A percentile compares a stretch with the other conserved stretches of the same genome.
phyloP scores from a whole-genome alignment of 2,888 invertebrate genomes.

The Chloroclystis v-ata region DNA sequence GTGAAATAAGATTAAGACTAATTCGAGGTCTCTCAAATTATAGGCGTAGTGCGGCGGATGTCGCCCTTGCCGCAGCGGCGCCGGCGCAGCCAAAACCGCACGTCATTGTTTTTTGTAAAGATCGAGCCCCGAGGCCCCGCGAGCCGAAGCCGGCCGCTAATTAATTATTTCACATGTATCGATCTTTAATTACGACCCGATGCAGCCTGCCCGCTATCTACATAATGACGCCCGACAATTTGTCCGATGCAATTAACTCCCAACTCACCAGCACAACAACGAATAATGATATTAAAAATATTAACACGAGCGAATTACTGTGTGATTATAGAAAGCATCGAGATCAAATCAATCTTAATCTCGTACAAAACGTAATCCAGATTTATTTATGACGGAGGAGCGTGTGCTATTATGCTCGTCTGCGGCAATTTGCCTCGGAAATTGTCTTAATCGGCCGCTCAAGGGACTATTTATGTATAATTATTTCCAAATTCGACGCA shows the following conservation, averaged over 20 bases:
- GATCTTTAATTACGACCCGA: conserved; percentile 74
- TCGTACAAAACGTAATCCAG: conserved; percentile 77
- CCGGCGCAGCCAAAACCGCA: conserved; percentile 70
- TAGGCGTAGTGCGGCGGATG: conserved; percentile 70
- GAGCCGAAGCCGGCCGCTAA: conserved; percentile 64
- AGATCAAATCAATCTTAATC: conserved; percentile 78
- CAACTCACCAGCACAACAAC: conserved; percentile 64
- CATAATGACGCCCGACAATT: conserved; percentile 72
- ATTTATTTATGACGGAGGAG: conserved; percentile 75
- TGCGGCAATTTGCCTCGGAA: conserved; percentile 78
- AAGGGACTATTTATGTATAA: conserved; percentile 79
- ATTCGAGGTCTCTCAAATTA: conserved; percentile 76
- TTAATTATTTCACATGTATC: conserved; percentile 78
- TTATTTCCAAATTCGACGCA: conserved; percentile 79
- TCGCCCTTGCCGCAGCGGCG: conserved; percentile 67
- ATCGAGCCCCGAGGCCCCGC: conserved; percentile 55
- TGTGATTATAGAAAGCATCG: conserved; percentile 74
- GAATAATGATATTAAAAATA: conserved; percentile 67
- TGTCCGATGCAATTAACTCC: conserved; percentile 73
- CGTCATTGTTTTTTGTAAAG: conserved; percentile 76
- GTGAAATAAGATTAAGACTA: conserved; percentile 71
- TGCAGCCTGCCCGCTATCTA: conserved; percentile 67
- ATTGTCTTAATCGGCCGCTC: conserved; percentile 79
- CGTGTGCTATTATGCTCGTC: conserved; percentile 78
- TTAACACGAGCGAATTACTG: conserved; percentile 71